phyloP scores from a whole-genome alignment of 2,888 invertebrate genomes.

The Drosophila formosana region DNA sequence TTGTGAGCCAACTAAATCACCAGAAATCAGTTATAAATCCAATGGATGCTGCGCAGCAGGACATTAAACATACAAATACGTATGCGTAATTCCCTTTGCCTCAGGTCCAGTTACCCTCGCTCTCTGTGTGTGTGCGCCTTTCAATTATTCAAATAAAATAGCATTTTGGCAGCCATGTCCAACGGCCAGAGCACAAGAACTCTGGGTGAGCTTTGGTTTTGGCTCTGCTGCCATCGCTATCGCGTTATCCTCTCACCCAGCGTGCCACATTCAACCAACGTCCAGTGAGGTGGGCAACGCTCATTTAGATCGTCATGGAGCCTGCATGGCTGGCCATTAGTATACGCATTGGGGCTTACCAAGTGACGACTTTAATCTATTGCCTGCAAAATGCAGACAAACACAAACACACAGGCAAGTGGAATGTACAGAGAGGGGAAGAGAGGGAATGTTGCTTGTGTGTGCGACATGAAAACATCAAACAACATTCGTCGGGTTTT shows the following conservation, averaged over 20 bases:
- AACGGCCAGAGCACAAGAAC: slow-evolving; percentile 18
- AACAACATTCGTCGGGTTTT: slow-evolving; percentile 67
- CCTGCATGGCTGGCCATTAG: slow-evolving; percentile 49
- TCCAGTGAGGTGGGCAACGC: slow-evolving; percentile 36
- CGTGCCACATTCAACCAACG: not conserved
- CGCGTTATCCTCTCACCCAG: slow-evolving; percentile 28
- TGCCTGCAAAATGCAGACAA: slow-evolving; percentile 42
- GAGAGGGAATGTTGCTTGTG: slow-evolving; percentile 17
- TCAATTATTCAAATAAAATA: slow-evolving; percentile 79
- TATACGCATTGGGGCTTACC: slow-evolving; percentile 55
- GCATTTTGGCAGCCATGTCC: slow-evolving; percentile 58
- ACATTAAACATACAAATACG: slow-evolving; percentile 77
- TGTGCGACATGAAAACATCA: slow-evolving; percentile 62
- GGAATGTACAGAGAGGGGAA: not conserved
- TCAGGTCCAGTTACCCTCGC: slow-evolving; percentile 1
- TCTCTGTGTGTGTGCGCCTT: slow-evolving; percentile 42
- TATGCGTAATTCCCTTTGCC: slow-evolving; percentile 82
- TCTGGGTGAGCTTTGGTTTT: slow-evolving; percentile 6
- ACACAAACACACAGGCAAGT: not conserved
- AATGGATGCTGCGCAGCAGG: slow-evolving; percentile 55
- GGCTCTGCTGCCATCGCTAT: slow-evolving; percentile 32
- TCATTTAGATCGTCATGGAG: slow-evolving; percentile 52
- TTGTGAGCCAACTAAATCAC: slow-evolving; percentile 74
- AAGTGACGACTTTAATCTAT: slow-evolving; percentile 60
- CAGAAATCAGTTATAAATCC: slow-evolving; percentile 80